A percentile compares a stretch with the other conserved stretches of the same genome.
Conservation (phyloP, 2,113 vertebrate genomes). For the Orcinus orca region DNA sequence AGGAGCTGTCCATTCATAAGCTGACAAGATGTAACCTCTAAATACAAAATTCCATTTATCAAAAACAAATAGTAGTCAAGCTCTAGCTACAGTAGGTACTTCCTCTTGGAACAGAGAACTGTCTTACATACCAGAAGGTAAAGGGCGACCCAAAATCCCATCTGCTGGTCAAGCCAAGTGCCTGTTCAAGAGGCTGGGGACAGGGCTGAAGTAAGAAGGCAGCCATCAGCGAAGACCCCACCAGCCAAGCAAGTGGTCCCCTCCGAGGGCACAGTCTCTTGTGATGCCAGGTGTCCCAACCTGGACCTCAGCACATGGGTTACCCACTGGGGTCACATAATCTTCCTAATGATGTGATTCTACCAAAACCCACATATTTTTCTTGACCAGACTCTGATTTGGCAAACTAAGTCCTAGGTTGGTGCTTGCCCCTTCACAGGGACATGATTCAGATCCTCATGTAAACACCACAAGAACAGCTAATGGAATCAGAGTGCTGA, state of each 20-base stretch:
- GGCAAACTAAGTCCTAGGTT: not conserved
- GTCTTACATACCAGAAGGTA: not conserved
- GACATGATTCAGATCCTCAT: not conserved
- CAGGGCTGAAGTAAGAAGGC: not conserved
- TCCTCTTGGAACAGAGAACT: not conserved
- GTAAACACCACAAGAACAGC: not conserved
- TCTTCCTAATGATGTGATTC: not conserved
- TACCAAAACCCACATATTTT: not conserved
- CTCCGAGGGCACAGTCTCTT: not conserved
- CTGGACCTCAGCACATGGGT: not conserved
- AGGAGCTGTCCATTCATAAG: not conserved
- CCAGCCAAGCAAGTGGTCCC: not conserved
- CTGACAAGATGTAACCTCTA: not conserved
- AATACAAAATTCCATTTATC: not conserved
- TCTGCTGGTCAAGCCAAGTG: too few species aligned
- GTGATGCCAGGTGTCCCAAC: rapidly evolving
- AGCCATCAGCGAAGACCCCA: not conserved
- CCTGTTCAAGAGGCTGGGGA: not conserved
- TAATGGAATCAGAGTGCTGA: not conserved
- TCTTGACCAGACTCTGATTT: not conserved
- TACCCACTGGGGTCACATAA: not conserved
- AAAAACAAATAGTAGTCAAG: not conserved
- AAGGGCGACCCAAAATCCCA: not conserved
- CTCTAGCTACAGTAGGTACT: not conserved
- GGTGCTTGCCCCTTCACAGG: not conserved